Conservation (phyloP, 2,888 invertebrate species). For the Orthonevra nobilis region DNA sequence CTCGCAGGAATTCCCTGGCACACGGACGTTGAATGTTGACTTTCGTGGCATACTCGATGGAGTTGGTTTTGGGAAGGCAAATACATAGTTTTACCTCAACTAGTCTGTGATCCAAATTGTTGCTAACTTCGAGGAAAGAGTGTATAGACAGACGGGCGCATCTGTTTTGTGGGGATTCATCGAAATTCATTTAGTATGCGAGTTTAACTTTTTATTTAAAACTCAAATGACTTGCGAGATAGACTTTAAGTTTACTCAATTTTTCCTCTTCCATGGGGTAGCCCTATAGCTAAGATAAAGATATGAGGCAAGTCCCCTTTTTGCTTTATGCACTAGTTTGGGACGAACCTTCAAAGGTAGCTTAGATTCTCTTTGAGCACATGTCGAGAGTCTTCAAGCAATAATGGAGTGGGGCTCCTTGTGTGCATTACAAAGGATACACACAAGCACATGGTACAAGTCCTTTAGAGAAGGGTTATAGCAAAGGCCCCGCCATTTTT, state of each 20-base stretch:
- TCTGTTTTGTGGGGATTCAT: too few relatives aligned
- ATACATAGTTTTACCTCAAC: conserved; percentile 23
- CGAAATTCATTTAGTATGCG: too few relatives aligned
- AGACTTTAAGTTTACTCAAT: too few relatives aligned
- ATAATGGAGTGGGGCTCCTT: not conserved
- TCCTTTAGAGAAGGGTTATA: conserved; percentile 3
- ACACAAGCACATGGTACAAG: not conserved
- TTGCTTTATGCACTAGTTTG: not conserved
- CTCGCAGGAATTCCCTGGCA: conserved; percentile 41
- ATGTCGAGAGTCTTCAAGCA: not conserved
- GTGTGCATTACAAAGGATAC: conserved; percentile 27
- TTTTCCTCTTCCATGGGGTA: too few relatives aligned
- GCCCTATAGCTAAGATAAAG: too few relatives aligned
- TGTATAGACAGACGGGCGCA: too few relatives aligned
- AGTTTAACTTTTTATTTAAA: too few relatives aligned
- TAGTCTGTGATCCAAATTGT: too few relatives aligned
- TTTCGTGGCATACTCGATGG: too few relatives aligned
- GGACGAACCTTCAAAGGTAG: not conserved
- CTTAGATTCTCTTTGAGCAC: conserved; percentile 13
- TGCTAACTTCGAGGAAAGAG: too few relatives aligned
- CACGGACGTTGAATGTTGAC: conserved; percentile 32
- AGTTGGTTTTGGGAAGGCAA: not conserved
- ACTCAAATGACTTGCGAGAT: too few relatives aligned
- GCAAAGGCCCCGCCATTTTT: not conserved
- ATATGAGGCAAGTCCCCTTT: not conserved